phyloP scores from a whole-genome alignment of 1,140 invertebrate genomes.

The Lordiphosa stackelbergi region DNA sequence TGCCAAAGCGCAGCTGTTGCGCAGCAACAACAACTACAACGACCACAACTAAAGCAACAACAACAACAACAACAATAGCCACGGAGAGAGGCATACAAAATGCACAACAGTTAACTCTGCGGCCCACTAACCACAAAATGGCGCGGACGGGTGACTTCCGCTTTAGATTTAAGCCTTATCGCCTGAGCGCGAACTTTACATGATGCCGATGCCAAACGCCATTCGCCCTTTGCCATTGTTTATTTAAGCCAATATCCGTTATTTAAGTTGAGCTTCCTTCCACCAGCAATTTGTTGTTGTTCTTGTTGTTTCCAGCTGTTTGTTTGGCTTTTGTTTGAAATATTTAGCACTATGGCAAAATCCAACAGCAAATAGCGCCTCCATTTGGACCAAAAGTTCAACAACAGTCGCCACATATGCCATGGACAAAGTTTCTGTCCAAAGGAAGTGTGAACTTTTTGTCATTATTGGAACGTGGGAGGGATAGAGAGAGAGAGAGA shows the following conservation, averaged over 20 bases:
- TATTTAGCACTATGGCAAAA: conserved; percentile 56
- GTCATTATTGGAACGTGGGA: conserved; percentile 52
- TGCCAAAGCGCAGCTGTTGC: conserved; percentile 53
- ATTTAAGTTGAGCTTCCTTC: conserved; percentile 74
- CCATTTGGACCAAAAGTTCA: conserved; percentile 62
- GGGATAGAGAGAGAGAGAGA: background rate
- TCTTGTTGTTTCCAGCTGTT: conserved; percentile 57
- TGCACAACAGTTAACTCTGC: conserved; percentile 31
- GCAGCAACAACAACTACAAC: conserved; percentile 18
- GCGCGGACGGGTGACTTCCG: conserved; percentile 25
- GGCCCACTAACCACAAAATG: conserved; percentile 40
- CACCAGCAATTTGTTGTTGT: conserved; percentile 52
- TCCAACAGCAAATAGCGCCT: conserved; percentile 54
- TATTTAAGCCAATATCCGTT: conserved; percentile 75
- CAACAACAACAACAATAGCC: conserved; percentile 13
- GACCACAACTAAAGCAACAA: conserved; percentile 13
- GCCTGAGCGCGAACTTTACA: conserved; percentile 7
- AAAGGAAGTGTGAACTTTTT: conserved; percentile 67
- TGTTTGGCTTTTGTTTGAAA: conserved; percentile 70
- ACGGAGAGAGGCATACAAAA: conserved; percentile 6
- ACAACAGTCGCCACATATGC: conserved; percentile 52
- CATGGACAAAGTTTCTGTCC: conserved; percentile 50
- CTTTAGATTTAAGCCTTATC: conserved; percentile 8
- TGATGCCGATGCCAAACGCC: conserved; percentile 28
- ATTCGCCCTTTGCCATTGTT: conserved; percentile 41